These are phyloP conservation scores for Akabosia matsudoensis DNA, from an alignment of 1,140 invertebrate species.

Conservation along the genomic window DNA sequence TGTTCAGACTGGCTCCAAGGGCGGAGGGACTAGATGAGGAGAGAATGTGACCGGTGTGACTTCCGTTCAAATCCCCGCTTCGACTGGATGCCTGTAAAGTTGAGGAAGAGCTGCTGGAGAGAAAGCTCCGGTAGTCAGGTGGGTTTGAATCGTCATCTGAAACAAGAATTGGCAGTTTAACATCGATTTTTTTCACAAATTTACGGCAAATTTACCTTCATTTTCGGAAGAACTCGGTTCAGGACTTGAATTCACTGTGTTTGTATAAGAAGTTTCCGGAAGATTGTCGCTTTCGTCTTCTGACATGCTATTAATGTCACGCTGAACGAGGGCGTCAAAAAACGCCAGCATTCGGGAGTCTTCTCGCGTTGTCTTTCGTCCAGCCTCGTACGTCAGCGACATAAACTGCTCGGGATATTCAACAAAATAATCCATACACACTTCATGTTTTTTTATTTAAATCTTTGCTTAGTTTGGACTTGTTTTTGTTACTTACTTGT, in stretches of 20 bases:
- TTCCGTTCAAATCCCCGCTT: no score
- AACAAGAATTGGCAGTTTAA: background rate
- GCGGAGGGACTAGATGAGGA: no score
- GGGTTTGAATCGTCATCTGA: background rate
- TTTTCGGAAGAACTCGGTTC: slow-evolving; percentile 3
- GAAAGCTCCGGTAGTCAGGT: background rate
- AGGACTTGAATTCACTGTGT: slow-evolving; percentile 12
- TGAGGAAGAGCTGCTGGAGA: no score
- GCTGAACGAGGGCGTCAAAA: slow-evolving; percentile 87
- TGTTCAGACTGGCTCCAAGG: no score
- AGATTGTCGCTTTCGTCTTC: slow-evolving; percentile 43
- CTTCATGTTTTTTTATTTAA: slow-evolving; percentile 10
- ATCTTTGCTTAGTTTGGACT: background rate
- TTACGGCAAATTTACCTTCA: background rate
- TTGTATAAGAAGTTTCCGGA: slow-evolving; percentile 26
- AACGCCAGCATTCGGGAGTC: slow-evolving; percentile 95
- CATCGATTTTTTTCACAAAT: background rate
- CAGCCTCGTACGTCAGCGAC: slow-evolving; percentile 66
- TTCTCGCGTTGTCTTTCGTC: slow-evolving; percentile 78
- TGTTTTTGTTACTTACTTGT: slow-evolving; percentile 26
- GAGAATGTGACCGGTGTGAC: no score
- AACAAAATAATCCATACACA: slow-evolving; percentile 28
- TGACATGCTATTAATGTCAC: slow-evolving; percentile 75
- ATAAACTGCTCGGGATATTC: slow-evolving; percentile 58
- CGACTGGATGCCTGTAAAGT: background rate